Base-by-base conservation (phyloP, 2,797 vertebrate species). In the Xiphorhynchus erythropygius region DNA sequence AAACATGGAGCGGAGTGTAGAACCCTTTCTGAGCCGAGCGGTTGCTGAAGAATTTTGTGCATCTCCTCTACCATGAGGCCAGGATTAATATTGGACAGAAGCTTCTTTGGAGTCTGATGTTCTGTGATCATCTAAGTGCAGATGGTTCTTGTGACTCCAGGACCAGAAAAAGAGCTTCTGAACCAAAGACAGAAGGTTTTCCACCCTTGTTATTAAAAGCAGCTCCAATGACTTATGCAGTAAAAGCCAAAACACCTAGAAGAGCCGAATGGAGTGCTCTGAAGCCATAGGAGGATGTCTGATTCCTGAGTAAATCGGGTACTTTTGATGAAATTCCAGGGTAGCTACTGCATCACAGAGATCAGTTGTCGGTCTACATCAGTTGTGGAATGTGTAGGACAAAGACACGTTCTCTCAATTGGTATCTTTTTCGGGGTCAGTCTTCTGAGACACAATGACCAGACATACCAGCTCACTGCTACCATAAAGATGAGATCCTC, bases 1-100 rank as follows among this genome's bases (percentile, higher is more conserved):
- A 94, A 90, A 95, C 46, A 37, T 83, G 90, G 78, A 82, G 33
- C 86, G 87, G 59, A 82, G 55, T 22, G 41, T 87, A 76, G 90
- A 94, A 92, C 84, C 70, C 92, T 95, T 97, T 97, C 88, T 87
- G 78, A 95, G 56, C 94, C 56, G 0, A 78, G 84, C 77, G 57
- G 64, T 84, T 90, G 86, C 83, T 87, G 67, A 65, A 68, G 60
- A 79, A 77, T 87, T 94, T 65, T 89, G 47, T 84, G 23, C 56
- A 33, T 89, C 71, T 87, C 63, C n/a, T 84, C 12, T 71, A 3
- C 24, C 2, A 0, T 56, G 47, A 87, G 84, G 33, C 18, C 64
- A 74, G 60, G 65, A 68, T 0, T 5, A 46, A 76, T 69, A 47
- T 4, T 59, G 37, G 55, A n/a, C 59, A 79, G 64, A 70, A 52